Percentiles rank a stretch among this genome's conserved stretches.
Conservation (phyloP, 2,888 invertebrate species). For the Agonopterix alstromeriana region DNA sequence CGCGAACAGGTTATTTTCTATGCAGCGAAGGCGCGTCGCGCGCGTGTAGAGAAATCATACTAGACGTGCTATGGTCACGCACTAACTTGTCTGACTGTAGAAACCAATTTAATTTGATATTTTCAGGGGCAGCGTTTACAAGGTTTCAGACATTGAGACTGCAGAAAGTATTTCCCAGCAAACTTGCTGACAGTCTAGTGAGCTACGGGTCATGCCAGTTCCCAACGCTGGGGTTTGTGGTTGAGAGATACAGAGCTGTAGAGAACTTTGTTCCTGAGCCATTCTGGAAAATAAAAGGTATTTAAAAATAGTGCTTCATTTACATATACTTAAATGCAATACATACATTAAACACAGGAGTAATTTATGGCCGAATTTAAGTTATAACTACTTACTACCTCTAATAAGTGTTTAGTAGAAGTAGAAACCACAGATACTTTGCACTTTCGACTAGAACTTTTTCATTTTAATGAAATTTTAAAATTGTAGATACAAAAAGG, state of each 20-base stretch:
- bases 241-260: constrained; percentile 95
- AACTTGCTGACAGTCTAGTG: constrained; percentile 86
- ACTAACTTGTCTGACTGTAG: too few relatives aligned
- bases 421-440: too few relatives aligned
- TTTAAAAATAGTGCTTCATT: not conserved
- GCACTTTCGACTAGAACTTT: too few relatives aligned
- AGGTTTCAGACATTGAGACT: constrained; percentile 96
- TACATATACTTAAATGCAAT: not conserved
- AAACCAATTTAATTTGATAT: not conserved
- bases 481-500: too few relatives aligned
- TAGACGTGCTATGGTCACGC: too few relatives aligned
- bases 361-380: too few relatives aligned
- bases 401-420: too few relatives aligned
- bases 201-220: constrained; percentile 99
- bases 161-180: constrained; percentile 85
- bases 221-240: constrained; percentile 99
- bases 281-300: constrained; percentile 97
- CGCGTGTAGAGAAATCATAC: too few relatives aligned
- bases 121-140: constrained; percentile 95
- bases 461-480: too few relatives aligned
- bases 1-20: too few relatives aligned
- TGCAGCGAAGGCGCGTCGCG: too few relatives aligned
- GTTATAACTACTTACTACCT: too few relatives aligned
- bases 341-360: not conserved
- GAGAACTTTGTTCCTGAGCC: constrained; percentile 93